A percentile compares a stretch with the other conserved stretches of the same genome.
Conservation (phyloP, 2,113 vertebrate genomes). For the Atrichornis clamosus region DNA sequence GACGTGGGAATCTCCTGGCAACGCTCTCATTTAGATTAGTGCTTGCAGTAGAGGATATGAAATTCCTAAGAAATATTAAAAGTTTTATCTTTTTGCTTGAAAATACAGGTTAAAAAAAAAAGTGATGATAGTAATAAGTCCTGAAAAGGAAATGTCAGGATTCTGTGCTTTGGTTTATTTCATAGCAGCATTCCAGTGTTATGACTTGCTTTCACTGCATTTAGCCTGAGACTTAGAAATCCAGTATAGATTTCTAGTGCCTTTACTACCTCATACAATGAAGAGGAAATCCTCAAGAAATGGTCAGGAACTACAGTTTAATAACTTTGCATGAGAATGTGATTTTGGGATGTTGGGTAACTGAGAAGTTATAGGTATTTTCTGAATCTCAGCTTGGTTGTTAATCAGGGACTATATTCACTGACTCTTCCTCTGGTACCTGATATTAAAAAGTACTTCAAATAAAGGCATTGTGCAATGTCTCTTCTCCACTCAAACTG, state of each 20-base stretch:
- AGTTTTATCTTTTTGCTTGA: background rate
- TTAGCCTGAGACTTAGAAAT: background rate
- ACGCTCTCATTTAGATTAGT: background rate
- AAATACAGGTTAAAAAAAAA: background rate
- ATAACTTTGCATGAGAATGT: background rate
- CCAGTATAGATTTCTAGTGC: background rate
- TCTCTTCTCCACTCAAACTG: background rate
- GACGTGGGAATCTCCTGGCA: background rate
- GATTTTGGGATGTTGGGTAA: background rate
- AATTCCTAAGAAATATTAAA: background rate
- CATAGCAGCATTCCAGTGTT: background rate
- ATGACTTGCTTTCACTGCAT: background rate
- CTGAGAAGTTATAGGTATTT: background rate
- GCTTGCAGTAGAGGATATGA: background rate
- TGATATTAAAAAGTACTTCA: background rate
- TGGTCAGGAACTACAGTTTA: background rate
- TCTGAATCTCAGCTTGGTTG: background rate
- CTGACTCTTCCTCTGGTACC: background rate
- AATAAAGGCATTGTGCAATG: background rate
- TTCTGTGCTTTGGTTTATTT: background rate
- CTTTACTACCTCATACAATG: background rate
- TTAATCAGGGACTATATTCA: background rate
- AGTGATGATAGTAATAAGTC: background rate
- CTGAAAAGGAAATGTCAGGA: background rate
- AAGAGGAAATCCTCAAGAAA: background rate